A percentile compares a stretch with the other conserved stretches of the same genome.
Evolutionary conservation across 1,140 invertebrate species (phyloP).

Genomic region (Physella acuta): DNA sequence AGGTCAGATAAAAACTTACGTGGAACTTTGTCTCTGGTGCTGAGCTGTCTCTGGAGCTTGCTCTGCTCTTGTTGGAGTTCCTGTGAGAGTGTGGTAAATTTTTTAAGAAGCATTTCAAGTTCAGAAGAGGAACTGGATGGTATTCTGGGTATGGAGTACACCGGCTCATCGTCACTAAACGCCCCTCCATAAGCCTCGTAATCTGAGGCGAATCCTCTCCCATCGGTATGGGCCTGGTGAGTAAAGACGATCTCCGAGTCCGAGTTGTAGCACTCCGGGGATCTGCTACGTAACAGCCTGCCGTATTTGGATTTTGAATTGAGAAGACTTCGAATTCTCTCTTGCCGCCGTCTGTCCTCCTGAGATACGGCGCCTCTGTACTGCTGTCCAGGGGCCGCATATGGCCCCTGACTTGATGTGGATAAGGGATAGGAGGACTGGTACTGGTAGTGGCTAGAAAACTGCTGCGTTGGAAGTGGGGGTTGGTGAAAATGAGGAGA

Average conservation of each 20-base stretch:
- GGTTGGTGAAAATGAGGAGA: constrained; percentile 6
- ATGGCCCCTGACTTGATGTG: not conserved
- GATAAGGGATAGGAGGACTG: constrained; percentile 3
- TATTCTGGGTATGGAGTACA: constrained; percentile 50
- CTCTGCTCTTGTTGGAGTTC: constrained; percentile 59
- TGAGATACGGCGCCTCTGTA: constrained; percentile 30
- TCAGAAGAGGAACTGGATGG: constrained; percentile 49
- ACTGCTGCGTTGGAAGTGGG: constrained; percentile 6
- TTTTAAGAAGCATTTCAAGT: constrained; percentile 70
- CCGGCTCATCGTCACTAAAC: constrained; percentile 50
- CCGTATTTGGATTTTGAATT: constrained; percentile 52
- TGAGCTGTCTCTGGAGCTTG: constrained; percentile 58
- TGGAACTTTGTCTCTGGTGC: constrained; percentile 39
- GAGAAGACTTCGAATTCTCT: constrained; percentile 48
- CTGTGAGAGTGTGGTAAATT: constrained; percentile 64
- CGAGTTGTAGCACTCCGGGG: constrained; percentile 65
- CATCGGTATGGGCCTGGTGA: constrained; percentile 63
- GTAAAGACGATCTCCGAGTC: constrained; percentile 76
- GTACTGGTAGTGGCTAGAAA: constrained; percentile 1
- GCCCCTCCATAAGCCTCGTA: constrained; percentile 54
- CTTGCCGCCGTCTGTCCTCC: constrained; percentile 42
- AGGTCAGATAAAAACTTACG: constrained; percentile 41
- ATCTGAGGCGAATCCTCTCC: constrained; percentile 49
- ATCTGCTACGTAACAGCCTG: constrained; percentile 42
- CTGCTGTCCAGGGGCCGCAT: constrained; percentile 3